Evolutionary conservation across 2,888 invertebrate species (phyloP).

Genomic region (Acanthosoma haemorrhoidale): DNA sequence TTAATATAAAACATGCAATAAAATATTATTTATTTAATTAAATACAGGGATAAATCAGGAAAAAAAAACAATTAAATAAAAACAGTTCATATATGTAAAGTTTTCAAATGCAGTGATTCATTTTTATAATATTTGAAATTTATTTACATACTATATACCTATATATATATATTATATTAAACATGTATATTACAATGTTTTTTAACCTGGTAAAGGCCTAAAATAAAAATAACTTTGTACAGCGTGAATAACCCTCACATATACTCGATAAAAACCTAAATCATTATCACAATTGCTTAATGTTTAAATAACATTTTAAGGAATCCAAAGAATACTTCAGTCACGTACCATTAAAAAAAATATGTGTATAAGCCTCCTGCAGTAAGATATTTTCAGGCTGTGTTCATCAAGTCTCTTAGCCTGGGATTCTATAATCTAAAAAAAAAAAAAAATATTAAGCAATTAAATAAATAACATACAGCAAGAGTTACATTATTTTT

Average conservation of each 20-base stretch:
- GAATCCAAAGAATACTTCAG: slow-evolving; percentile 4
- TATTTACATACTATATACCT: slow-evolving; percentile 10
- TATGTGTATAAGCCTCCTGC: no score
- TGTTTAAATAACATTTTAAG: slow-evolving; percentile 4
- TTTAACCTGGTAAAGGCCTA: slow-evolving; percentile 2
- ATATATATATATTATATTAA: not conserved
- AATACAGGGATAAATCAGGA: not conserved
- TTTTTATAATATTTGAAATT: not conserved
- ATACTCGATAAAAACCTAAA: slow-evolving; percentile 8
- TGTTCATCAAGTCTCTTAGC: not conserved
- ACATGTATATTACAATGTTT: slow-evolving; percentile 7
- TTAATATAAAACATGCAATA: slow-evolving; percentile 8
- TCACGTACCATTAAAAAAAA: slow-evolving; percentile 12
- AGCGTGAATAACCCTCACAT: slow-evolving; percentile 2
- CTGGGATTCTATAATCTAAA: not conserved
- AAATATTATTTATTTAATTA: slow-evolving; percentile 4
- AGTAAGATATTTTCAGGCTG: not conserved
- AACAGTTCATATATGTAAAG: not conserved
- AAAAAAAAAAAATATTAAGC: not conserved
- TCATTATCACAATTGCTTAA: slow-evolving; percentile 8
- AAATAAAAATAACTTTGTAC: slow-evolving; percentile 10
- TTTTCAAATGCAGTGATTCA: not conserved
- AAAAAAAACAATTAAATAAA: slow-evolving; percentile 7
- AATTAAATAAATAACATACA: no score
- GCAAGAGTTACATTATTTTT: no score